Percentiles rank a stretch among this genome's conserved stretches.
Conservation (phyloP, 2,113 vertebrate genomes). For the Hippocampus guttulatus region DNA sequence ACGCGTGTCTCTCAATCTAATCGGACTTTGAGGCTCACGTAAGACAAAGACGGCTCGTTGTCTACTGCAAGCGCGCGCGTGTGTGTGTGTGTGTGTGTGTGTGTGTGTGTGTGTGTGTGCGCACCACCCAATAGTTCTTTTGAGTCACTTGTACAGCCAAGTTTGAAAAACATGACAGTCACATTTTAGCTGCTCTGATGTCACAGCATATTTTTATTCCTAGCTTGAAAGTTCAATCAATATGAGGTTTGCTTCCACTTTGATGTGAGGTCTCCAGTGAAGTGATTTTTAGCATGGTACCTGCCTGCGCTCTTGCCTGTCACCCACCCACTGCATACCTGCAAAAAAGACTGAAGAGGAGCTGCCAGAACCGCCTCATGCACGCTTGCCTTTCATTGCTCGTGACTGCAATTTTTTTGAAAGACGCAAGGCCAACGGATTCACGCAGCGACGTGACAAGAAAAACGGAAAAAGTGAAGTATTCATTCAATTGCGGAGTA, state of each 20-base stretch:
- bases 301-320: conserved; percentile 67
- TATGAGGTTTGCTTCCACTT: conserved; percentile 66
- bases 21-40: conserved; percentile 60
- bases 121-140: conserved; percentile 49
- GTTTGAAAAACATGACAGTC: conserved; percentile 72
- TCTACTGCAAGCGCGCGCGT: conserved; percentile 30
- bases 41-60: conserved; percentile 64
- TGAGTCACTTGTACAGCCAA: conserved; percentile 48
- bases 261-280: conserved; percentile 71
- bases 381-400: conserved; percentile 47
- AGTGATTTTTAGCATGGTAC: conserved; percentile 65
- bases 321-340: conserved; percentile 46
- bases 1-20: conserved; percentile 63
- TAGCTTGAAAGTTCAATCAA: conserved; percentile 66
- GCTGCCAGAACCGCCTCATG: not conserved
- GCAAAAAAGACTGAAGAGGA: conserved; percentile 49
- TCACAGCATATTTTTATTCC: conserved; percentile 54
- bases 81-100: conserved; percentile 13
- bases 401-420: conserved; percentile 61
- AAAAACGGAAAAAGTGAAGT: conserved; percentile 30
- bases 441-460: conserved; percentile 52
- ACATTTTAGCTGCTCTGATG: conserved; percentile 70
- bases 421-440: conserved; percentile 54
- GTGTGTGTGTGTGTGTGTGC: conserved; percentile 30
- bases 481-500: not conserved